These are phyloP conservation scores for Microplitis deprimator DNA, from an alignment of 2,888 invertebrate genomes.

Conservation along the genomic window DNA sequence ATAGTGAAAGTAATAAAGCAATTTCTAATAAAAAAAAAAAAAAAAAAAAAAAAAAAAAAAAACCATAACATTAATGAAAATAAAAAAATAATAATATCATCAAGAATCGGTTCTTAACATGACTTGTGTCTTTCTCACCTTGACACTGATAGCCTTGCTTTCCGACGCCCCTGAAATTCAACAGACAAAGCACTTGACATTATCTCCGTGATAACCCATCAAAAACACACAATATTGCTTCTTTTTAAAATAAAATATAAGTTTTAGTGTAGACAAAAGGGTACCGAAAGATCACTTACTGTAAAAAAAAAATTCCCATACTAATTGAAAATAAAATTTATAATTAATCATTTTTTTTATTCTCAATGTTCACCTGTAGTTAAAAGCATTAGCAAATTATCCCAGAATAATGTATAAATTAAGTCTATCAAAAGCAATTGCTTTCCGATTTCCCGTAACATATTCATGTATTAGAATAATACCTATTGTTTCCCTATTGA, in stretches of 20 bases:
- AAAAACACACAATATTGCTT: conserved; percentile 31
- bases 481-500: neutral
- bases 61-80: conserved; percentile 15
- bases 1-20: neutral
- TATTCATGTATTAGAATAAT: neutral
- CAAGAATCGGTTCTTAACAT: conserved; percentile 69
- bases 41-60: conserved; percentile 6
- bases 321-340: neutral
- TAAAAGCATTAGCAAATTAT: neutral
- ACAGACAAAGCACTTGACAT: conserved; percentile 71
- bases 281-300: neutral
- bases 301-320: neutral
- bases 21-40: neutral
- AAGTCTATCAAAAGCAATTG: neutral
- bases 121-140: conserved; percentile 79
- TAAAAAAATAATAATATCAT: conserved; percentile 20
- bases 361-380: neutral
- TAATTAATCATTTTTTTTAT: neutral
- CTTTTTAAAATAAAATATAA: neutral
- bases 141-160: conserved; percentile 98
- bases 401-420: neutral
- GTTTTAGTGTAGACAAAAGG: neutral
- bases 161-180: conserved; percentile 90
- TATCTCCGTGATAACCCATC: conserved; percentile 66
- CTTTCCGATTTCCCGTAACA: neutral